Percentiles rank a stretch among this genome's conserved stretches.
These are phyloP conservation scores for Poecilia latipinna DNA, from an alignment of 2,113 vertebrate species.

Conservation along the genomic window DNA sequence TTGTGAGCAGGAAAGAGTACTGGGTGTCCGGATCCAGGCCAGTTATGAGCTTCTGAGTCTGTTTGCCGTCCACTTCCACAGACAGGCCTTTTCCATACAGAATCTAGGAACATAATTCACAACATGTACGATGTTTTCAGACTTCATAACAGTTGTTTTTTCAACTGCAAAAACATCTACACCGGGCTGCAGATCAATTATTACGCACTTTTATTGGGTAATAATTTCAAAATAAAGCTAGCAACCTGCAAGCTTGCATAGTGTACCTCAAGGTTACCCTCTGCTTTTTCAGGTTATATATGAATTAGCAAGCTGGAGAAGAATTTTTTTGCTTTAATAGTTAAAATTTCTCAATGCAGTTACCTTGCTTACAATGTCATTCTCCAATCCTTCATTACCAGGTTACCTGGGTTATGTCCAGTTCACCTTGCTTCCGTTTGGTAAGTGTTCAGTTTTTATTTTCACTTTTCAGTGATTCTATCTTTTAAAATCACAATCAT, in stretches of 20 bases:
- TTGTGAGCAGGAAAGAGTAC: constrained; percentile 95
- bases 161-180: too few species aligned
- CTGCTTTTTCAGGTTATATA: too few species aligned
- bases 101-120: constrained; percentile 79
- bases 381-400: too few species aligned
- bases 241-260: too few species aligned
- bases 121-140: neutral
- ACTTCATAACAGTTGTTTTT: neutral
- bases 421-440: too few species aligned
- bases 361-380: too few species aligned
- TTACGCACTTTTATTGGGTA: neutral
- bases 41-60: constrained; percentile 91
- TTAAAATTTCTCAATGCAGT: neutral
- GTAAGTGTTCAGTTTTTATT: too few species aligned
- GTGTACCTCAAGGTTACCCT: too few species aligned
- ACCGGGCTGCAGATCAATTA: neutral
- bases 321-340: neutral
- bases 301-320: too few species aligned
- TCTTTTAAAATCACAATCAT: too few species aligned
- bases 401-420: too few species aligned
- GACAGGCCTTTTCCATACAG: constrained; percentile 94
- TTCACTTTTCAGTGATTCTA: too few species aligned
- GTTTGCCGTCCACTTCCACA: constrained; percentile 93
- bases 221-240: neutral
- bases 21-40: constrained; percentile 94